phyloP scores from a whole-genome alignment of 53 echinoderm and acorn worm genomes.

The Antedon mediterranea region DNA sequence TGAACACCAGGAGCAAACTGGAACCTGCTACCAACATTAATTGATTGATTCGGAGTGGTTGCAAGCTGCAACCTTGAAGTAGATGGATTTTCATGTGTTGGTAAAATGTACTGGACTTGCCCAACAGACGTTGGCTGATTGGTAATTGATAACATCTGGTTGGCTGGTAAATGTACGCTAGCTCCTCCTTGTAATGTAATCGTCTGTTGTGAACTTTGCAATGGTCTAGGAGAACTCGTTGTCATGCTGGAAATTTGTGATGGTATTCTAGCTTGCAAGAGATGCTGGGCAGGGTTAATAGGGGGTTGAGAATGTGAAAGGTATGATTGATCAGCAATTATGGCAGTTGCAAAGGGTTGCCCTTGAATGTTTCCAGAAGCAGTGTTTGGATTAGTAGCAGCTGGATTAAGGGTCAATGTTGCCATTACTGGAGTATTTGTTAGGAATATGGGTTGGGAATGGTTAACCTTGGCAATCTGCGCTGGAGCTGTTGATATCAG shows the following conservation, averaged over 20 bases:
- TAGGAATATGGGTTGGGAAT: slow-evolving; percentile 45
- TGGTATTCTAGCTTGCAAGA: neutral
- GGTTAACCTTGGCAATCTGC: slow-evolving; percentile 33
- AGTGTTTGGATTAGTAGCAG: neutral
- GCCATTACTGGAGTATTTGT: slow-evolving; percentile 12
- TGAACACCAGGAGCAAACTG: neutral
- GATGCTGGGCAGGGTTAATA: neutral
- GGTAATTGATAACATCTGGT: neutral
- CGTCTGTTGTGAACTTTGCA: neutral
- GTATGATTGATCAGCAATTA: neutral
- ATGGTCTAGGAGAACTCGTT: neutral
- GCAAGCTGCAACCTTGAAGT: neutral
- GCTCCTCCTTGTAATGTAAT: neutral
- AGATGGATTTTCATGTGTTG: neutral
- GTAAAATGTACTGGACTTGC: neutral
- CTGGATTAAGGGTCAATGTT: neutral
- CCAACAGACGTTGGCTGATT: neutral
- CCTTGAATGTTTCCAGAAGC: neutral
- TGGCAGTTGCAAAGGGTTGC: neutral
- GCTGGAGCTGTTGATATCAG: slow-evolving; percentile 25
- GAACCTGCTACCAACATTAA: neutral
- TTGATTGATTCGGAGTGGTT: neutral
- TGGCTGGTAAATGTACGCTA: neutral
- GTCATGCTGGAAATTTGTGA: neutral
- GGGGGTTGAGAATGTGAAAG: neutral